phyloP scores from a whole-genome alignment of 2,888 invertebrate genomes.

The Embidobia sp. region DNA sequence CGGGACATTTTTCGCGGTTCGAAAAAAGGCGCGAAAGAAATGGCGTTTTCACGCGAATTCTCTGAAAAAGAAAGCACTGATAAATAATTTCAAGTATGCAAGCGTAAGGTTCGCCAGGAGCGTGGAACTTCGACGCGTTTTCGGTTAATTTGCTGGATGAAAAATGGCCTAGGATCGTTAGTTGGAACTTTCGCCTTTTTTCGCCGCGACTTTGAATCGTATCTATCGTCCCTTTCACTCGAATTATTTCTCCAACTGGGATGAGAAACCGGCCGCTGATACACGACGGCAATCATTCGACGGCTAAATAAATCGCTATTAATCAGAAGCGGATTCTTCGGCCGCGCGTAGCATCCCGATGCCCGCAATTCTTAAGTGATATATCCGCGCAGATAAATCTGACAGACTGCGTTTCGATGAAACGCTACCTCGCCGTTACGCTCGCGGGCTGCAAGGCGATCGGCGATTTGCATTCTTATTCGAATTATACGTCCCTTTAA shows the following conservation, averaged over 20 bases:
- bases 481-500: constrained; percentile 28
- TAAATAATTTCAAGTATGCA: too few species aligned
- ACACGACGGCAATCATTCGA: constrained; percentile 24
- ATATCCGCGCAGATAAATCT: constrained; percentile 44
- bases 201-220: constrained; percentile 20
- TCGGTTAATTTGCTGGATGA: constrained; percentile 16
- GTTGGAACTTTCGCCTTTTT: constrained; percentile 42
- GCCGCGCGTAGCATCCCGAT: constrained; percentile 9
- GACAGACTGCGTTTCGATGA: constrained; percentile 34
- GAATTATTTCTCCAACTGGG: constrained; percentile 28
- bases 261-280: constrained; percentile 12
- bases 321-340: constrained; percentile 33
- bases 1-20: too few species aligned
- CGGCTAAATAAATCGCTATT: constrained; percentile 33
- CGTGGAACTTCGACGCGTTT: not conserved
- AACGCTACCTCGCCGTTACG: constrained; percentile 1
- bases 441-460: constrained; percentile 14
- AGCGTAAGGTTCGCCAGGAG: too few species aligned
- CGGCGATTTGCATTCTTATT: constrained; percentile 42
- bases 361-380: constrained; percentile 34
- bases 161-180: constrained; percentile 36
- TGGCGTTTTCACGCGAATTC: too few species aligned
- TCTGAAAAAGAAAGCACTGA: too few species aligned
- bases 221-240: constrained; percentile 36
- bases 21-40: too few species aligned